Evolutionary conservation across 2,113 vertebrate genomes (phyloP), one percentile per base, ranked within the genome.

Genomic region (Thalassoma bifasciatum): DNA sequence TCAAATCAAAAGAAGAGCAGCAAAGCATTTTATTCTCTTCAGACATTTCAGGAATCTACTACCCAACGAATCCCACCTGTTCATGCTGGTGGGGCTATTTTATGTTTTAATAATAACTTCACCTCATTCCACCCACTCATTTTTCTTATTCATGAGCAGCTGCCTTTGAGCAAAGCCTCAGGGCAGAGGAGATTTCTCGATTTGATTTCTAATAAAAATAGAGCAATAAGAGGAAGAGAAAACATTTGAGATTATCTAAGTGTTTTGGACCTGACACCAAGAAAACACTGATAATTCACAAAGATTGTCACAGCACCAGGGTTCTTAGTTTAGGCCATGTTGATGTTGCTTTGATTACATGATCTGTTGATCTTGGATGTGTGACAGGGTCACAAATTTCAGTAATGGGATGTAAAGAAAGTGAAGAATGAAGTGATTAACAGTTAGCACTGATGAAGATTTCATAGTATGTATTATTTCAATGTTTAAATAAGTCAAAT

Each of bases 131-230:
- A 30, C 58, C 38, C 16, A 30, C 59, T 62, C 24, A 36, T 37
- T 19, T 30, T 21, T 62, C n/a, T 1, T 1, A 50, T 42, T 76
- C 34, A 56, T 61, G n/a, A 73, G 34, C 24, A 73, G 53, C 40
- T 83, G 57, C 75, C 75, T 84, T 79, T 77, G 49, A 77, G 62
- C 72, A 26, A 72, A 73, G 54, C 83, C 75, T 69, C 36, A 3
- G 63, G 66, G 37, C 69, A 74, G 37, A 10, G 34, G 24, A 75
- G 10, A 10, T 72, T 75, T 74, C 63, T 63, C 2, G n/a, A 37
- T 78, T 80, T 65, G 71, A 71, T 49, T 73, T 50, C 23, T 46
- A 67, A 76, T 57, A 66, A 60, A 64, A 75, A 63, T 47, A 62
- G 38, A 68, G 36, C 14, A 13, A 40, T 13, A 16, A 44, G 11